phyloP scores from a whole-genome alignment of 2,797 vertebrate species.

The Halcyon badia region DNA sequence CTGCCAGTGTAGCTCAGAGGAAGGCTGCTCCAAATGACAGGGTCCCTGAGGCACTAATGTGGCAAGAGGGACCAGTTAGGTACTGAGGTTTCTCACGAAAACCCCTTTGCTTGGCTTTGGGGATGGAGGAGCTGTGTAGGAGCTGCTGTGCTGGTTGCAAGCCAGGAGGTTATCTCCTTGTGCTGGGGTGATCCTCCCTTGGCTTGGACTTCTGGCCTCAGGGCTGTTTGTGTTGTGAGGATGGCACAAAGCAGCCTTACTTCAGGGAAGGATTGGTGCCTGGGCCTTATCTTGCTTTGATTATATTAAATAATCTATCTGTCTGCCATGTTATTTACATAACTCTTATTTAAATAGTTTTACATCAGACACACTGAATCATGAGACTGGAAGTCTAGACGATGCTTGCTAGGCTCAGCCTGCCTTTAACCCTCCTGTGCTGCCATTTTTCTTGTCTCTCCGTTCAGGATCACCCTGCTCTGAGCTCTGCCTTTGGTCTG shows the following conservation, averaged over 20 bases:
- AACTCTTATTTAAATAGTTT: constrained; percentile 74
- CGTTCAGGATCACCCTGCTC: background rate
- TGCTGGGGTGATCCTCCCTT: constrained; percentile 37
- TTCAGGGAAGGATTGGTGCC: constrained; percentile 49
- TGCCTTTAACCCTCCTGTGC: background rate
- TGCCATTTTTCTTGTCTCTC: constrained; percentile 20
- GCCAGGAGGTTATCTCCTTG: constrained; percentile 26
- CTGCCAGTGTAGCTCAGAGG: background rate
- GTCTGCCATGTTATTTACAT: constrained; percentile 68
- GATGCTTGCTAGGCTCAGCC: constrained; percentile 32
- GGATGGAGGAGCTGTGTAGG: background rate
- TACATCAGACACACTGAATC: constrained; percentile 75
- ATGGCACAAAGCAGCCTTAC: constrained; percentile 65
- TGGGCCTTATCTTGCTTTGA: constrained; percentile 49
- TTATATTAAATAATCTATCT: constrained; percentile 74
- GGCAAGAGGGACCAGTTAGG: background rate
- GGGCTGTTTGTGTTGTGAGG: constrained; percentile 37
- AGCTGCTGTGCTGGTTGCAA: constrained; percentile 17
- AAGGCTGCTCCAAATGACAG: background rate
- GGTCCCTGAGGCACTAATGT: background rate
- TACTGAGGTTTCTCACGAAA: background rate
- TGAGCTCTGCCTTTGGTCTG: background rate
- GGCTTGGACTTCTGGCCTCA: constrained; percentile 37
- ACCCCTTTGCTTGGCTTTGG: background rate
- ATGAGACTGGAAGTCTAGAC: constrained; percentile 72